Evolutionary conservation across 1,140 invertebrate genomes (phyloP), one percentile per base, ranked within the genome.

Genomic region (Drosophila lacteicornis): DNA sequence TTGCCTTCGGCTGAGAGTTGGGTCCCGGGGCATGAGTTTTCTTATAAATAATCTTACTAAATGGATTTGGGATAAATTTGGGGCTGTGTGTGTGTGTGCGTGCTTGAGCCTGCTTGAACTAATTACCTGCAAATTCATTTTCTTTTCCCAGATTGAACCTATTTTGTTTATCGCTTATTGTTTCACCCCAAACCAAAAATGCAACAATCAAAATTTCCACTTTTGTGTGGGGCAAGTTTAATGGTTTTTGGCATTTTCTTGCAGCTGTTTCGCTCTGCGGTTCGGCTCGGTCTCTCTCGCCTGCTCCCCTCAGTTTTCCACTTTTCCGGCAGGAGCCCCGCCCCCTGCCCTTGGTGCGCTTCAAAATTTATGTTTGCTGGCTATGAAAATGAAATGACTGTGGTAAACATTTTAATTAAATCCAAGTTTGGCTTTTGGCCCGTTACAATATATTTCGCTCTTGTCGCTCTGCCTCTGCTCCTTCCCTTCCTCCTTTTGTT

Each of bases 371-470:
- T 88, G 85, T 90, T 88, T 88, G 86, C 75, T 79, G 85, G 85
- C 85, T 88, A 90, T 88, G 85, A 90, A 88, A 88, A 88, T 90
- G 85, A 88, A 88, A 88, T 88, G 85, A 90, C 85, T 88, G 85
- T 90, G 85, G 85, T 88, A 85, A 88, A 88, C 85, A 88, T 88
- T 88, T 88, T 88, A 88, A 88, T 88, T 88, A 88, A 88, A 88
- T 88, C 85, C 85, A 88, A 88, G 85, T 88, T 88, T 90, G 84
- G 84, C 84, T 88, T 84, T 82, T 88, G 85, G 84, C 84, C 85
- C 75, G 77, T 90, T 88, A 90, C 83, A 87, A 87, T 88, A 87
- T 87, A 87, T 87, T 62, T 68, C 75, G 79, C 68, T 77, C 66
- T 66, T 75, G 59, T 65, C 66, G 69, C 60, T 59, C 60, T 62